Conservation (phyloP, 2,113 vertebrate genomes). For the Procavia capensis region DNA sequence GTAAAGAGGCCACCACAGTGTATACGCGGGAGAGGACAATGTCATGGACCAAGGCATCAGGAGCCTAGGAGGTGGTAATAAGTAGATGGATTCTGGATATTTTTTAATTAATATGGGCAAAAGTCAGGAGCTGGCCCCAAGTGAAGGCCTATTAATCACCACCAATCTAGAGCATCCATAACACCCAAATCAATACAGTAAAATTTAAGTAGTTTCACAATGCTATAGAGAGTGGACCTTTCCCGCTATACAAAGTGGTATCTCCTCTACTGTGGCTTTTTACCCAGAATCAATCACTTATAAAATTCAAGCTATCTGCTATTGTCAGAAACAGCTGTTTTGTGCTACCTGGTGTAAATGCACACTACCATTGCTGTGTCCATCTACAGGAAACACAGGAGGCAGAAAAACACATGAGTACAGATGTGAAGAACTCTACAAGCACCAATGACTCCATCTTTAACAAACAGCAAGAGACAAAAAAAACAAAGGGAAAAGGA, state of each 20-base stretch:
- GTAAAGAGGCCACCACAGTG: background rate
- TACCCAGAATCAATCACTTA: background rate
- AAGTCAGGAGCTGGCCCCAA: background rate
- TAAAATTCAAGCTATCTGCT: background rate
- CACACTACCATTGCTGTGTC: no score
- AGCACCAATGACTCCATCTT: background rate
- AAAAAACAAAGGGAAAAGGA: background rate
- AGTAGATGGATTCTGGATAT: background rate
- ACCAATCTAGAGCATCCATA: background rate
- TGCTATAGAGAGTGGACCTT: background rate
- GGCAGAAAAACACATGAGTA: background rate
- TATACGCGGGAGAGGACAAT: background rate
- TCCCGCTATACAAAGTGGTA: background rate
- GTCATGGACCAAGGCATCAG: rapidly evolving
- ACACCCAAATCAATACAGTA: background rate
- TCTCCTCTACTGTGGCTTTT: background rate
- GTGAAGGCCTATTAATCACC: background rate
- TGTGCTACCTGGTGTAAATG: background rate
- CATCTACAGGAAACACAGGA: background rate
- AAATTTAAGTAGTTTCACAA: background rate
- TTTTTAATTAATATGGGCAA: background rate
- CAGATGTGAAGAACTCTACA: background rate
- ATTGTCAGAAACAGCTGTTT: background rate
- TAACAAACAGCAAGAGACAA: background rate
- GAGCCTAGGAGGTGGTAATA: background rate